Evolutionary conservation across 2,113 vertebrate species (phyloP), one percentile per base, ranked within the genome.

Genomic region (Phylloscopus trochilus): DNA sequence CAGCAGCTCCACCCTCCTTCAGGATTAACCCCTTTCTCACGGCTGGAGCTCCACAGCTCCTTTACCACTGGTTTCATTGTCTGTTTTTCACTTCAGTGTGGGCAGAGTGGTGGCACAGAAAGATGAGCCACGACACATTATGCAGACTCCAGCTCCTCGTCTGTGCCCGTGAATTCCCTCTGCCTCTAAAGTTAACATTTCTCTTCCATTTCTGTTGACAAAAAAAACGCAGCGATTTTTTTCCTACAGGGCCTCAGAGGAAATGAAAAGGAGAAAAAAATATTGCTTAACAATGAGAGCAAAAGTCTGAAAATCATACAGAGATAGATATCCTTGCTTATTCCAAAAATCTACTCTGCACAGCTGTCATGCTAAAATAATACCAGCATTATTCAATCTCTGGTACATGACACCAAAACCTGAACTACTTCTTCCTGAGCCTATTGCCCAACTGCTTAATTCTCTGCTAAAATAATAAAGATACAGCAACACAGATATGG

Each of bases 191-290:
- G 64, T 81, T 94, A 88, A 33, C 53, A 78, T 95, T 92, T 67
- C 62, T 89, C 69, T 87, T 92, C 86, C 72, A 80, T 75, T 66
- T 62, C 79, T 89, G 81, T 90, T 91, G 93, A 93, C 88, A 87
- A 88, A 92, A 94, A 94, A 84, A 94, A 84, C 13, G 15, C 30
- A 16, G 15, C 82, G 15, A 6, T 94, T 95, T 53, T 58, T 58
- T 39, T 62, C 86, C 53, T 51, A 72, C 84, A 21, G n/a, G 31
- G 53, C 30, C 69, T 82, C 80, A 53, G 67, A 94, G 85, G 82
- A 92, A 91, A 93, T 52, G 91, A 78, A 90, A 86, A 88, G 76
- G 66, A 75, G 55, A 73, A 31, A 72, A 95, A 95, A 94, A 95
- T 69, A 59, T 31, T 60, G 73, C 41, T 67, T 74, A 72, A 81